Conservation (phyloP, 2,113 vertebrate genomes). For the Sterrhoptilus dennistouni region DNA sequence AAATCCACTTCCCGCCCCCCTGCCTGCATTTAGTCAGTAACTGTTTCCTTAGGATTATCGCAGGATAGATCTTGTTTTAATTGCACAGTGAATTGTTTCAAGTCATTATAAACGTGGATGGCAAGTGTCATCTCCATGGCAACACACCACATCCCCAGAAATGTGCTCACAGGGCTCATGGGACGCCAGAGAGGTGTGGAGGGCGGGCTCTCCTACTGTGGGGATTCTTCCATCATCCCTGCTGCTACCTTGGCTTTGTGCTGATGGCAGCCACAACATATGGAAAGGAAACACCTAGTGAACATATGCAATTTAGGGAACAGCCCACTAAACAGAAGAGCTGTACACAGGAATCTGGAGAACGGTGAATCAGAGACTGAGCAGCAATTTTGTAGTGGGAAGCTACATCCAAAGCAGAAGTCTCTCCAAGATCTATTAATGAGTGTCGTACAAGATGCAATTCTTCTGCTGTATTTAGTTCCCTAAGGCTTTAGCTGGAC, state of each 20-base stretch:
- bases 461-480: background rate
- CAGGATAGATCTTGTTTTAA: conserved; percentile 26
- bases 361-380: background rate
- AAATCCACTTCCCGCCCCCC: background rate
- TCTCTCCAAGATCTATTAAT: background rate
- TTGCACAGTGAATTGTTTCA: background rate
- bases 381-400: background rate
- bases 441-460: background rate
- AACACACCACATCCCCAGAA: background rate
- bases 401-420: background rate
- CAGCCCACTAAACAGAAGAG: background rate
- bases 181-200: background rate
- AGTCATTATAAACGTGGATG: background rate
- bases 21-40: background rate
- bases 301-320: background rate
- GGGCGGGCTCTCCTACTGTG: background rate
- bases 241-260: background rate
- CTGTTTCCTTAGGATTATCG: conserved; percentile 9
- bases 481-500: background rate
- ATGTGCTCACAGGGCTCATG: background rate
- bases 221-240: background rate
- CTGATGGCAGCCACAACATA: background rate
- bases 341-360: background rate
- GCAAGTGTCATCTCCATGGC: conserved; percentile 26
- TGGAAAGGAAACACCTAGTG: background rate